Conservation (phyloP, 2,888 invertebrate genomes). For the Ctena decussata region DNA sequence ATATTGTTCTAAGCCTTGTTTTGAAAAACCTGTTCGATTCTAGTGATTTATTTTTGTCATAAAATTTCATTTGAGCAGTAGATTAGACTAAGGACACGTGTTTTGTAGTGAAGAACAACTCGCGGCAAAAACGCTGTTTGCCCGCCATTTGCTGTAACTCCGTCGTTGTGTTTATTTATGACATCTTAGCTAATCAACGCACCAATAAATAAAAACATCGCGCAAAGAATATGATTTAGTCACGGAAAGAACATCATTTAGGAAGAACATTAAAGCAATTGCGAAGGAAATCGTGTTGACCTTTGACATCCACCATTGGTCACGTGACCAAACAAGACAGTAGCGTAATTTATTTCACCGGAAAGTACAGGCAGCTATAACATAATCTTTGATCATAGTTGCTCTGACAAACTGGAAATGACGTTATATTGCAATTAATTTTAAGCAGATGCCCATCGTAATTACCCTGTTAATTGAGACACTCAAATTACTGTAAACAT, state of each 20-base stretch:
- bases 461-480: too few species aligned
- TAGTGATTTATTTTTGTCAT: too few species aligned
- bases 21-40: too few species aligned
- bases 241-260: background rate
- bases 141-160: background rate
- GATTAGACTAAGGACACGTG: background rate
- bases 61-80: background rate
- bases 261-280: background rate
- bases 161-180: slow-evolving; percentile 1
- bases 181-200: background rate
- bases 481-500: too few species aligned
- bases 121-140: background rate
- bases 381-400: background rate
- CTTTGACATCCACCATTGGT: background rate
- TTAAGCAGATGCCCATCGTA: too few species aligned
- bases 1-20: too few species aligned
- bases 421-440: background rate
- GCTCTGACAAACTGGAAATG: background rate
- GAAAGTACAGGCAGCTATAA: background rate
- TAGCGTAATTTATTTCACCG: background rate
- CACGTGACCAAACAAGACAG: background rate
- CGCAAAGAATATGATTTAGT: background rate
- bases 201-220: background rate
- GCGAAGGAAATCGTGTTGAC: slow-evolving; percentile 7
- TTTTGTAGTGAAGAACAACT: background rate